These are phyloP conservation scores for Brachyalestes nurse DNA, from an alignment of 2,797 vertebrate genomes.

Conservation along the genomic window DNA sequence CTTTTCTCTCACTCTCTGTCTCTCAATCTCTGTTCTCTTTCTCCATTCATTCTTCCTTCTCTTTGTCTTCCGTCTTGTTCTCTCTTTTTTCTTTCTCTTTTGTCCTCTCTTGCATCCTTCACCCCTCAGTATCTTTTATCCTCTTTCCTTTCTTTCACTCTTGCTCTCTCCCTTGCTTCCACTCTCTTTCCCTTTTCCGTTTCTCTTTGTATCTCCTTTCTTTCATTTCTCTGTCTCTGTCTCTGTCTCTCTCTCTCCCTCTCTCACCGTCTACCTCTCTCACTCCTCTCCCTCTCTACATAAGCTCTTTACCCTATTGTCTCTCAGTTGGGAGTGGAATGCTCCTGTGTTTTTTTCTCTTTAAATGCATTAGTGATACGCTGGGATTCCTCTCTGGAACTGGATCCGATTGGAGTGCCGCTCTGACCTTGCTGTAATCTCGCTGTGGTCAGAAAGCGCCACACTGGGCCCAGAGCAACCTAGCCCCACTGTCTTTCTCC, in stretches of 20 bases:
- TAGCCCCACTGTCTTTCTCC: slow-evolving; percentile 46
- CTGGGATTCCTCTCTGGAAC: slow-evolving; percentile 59
- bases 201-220: too few species aligned
- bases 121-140: not conserved
- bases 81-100: not conserved
- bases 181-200: not conserved
- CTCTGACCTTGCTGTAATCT: slow-evolving; percentile 59
- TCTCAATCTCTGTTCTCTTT: not conserved
- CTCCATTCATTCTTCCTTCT: not conserved
- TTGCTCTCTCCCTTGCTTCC: not conserved
- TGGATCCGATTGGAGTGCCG: slow-evolving; percentile 58
- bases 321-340: slow-evolving; percentile 37
- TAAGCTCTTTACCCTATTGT: slow-evolving; percentile 18
- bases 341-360: slow-evolving; percentile 5
- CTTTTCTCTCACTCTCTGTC: not conserved
- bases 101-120: not conserved
- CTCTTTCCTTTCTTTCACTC: not conserved
- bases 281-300: not conserved
- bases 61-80: not conserved
- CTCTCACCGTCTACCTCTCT: not conserved
- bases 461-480: slow-evolving; percentile 34
- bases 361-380: slow-evolving; percentile 61
- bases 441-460: slow-evolving; percentile 59
- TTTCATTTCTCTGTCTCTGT: not conserved
- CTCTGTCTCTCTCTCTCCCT: not conserved